Conservation (phyloP, 2,888 invertebrate genomes). For the Acleris literana region DNA sequence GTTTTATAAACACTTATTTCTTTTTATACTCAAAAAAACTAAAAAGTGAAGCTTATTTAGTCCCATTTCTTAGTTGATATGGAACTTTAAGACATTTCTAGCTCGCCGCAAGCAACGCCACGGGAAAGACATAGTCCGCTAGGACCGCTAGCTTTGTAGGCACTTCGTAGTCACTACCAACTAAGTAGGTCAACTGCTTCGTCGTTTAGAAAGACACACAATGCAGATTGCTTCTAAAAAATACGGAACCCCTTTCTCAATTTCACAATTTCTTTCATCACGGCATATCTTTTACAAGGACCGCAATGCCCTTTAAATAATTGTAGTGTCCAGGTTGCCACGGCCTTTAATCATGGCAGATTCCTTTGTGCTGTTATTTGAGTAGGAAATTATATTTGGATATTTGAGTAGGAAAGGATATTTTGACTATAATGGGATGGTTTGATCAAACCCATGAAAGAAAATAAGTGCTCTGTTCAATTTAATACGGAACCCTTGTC, state of each 20-base stretch:
- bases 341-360: constrained; percentile 43
- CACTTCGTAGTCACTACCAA: no score
- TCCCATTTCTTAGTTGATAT: no score
- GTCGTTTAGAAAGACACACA: no score
- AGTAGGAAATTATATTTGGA: constrained; percentile 4
- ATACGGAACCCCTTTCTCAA: constrained; percentile 18
- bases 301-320: constrained; percentile 47
- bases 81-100: no score
- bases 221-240: not conserved
- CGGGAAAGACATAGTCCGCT: no score
- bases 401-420: constrained; percentile 4
- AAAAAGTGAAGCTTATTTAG: no score
- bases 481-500: not conserved
- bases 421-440: constrained; percentile 9
- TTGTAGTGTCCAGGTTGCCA: constrained; percentile 50
- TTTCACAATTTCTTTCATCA: constrained; percentile 28
- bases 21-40: no score
- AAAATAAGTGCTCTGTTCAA: constrained; percentile 2
- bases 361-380: constrained; percentile 26
- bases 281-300: constrained; percentile 38
- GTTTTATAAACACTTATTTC: no score
- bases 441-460: constrained; percentile 5
- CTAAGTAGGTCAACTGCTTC: no score
- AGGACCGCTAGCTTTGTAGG: no score
- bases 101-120: no score